These are phyloP conservation scores for Drosophila trapezifrons DNA, from an alignment of 1,140 invertebrate species.

Conservation along the genomic window DNA sequence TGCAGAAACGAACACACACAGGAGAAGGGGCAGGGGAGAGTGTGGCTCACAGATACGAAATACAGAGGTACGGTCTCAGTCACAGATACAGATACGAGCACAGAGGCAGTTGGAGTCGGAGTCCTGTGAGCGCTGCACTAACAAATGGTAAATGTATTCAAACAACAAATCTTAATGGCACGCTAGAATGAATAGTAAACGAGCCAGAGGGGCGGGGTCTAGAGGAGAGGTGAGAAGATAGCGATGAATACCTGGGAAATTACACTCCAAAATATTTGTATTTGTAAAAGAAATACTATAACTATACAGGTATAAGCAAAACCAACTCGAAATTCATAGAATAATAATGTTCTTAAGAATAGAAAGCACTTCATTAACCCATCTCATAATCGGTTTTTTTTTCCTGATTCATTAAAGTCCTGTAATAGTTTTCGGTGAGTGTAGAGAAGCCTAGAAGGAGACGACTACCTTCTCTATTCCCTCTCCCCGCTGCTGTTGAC, in stretches of 20 bases:
- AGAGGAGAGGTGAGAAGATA: conserved; percentile 40
- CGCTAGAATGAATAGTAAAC: conserved; percentile 82
- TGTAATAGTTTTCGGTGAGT: not conserved
- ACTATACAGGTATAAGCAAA: too few species aligned
- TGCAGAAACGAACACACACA: conserved; percentile 67
- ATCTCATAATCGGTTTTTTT: too few species aligned
- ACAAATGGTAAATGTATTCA: conserved; percentile 83
- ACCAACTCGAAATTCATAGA: too few species aligned
- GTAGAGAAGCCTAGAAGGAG: conserved; percentile 20
- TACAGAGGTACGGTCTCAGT: conserved; percentile 16
- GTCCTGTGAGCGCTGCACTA: conserved; percentile 62
- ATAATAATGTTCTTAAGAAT: too few species aligned
- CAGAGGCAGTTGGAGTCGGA: conserved; percentile 10
- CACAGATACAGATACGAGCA: conserved; percentile 13
- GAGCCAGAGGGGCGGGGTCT: conserved; percentile 41
- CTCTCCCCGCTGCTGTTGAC: conserved; percentile 49
- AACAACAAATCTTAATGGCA: conserved; percentile 83
- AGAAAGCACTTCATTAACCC: too few species aligned
- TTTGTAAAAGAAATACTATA: too few species aligned
- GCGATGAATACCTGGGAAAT: conserved; percentile 39
- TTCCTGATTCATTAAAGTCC: not conserved
- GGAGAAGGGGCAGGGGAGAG: not conserved
- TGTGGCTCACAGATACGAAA: conserved; percentile 14
- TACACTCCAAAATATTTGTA: conserved; percentile 25
- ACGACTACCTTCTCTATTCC: not conserved